Base-by-base conservation (phyloP, 2,113 vertebrate genomes). In the Upupa epops region DNA sequence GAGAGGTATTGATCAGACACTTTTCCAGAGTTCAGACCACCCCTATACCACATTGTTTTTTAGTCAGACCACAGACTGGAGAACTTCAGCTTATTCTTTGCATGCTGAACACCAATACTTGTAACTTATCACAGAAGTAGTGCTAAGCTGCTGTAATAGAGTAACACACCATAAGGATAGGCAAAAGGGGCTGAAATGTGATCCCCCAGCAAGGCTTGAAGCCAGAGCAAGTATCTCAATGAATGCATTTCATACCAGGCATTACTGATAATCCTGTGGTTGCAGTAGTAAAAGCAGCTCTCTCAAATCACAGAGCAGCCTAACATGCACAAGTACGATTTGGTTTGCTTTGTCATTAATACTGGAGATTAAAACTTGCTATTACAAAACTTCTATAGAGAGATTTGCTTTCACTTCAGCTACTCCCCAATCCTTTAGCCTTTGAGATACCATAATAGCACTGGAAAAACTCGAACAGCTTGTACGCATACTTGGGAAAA, bases 261-360 rank as follows among this genome's bases (percentile, higher is more conserved):
- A 88, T 95, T 86, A 80, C 85, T 77, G 90, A 94, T 95, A 95
- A 95, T 95, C 92, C 83, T 19, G 54, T 9, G 84, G 61, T 6
- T 88, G 84, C 36, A 83, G 76, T 25, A 92, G 76, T 36, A 86
- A 90, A 90, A 85, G 71, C 86, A 68, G 63, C 78, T 64, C 68
- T 76, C 68, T 89, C 59, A 80, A 89, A 92, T 64, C 89, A 75
- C 92, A 64, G 51, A 66, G 71, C 71, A 80, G 71, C 76, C 72
- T 65, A 60, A 20, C 13, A 68, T 0, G 2, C 79, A 92, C 71
- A 94, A 86, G 58, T 5, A 14, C 74, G 78, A 66, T 45, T 95
- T 95, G 86, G 88, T 95, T 90, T 91, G 88, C 52, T 90, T 91
- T 94, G 90, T 88, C 93, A 86, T 76, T 83, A 84, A 89, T 76